Evolutionary conservation across 2,797 vertebrate genomes (phyloP), one percentile per base, ranked within the genome.

Genomic region (Lutjanus campechanus): DNA sequence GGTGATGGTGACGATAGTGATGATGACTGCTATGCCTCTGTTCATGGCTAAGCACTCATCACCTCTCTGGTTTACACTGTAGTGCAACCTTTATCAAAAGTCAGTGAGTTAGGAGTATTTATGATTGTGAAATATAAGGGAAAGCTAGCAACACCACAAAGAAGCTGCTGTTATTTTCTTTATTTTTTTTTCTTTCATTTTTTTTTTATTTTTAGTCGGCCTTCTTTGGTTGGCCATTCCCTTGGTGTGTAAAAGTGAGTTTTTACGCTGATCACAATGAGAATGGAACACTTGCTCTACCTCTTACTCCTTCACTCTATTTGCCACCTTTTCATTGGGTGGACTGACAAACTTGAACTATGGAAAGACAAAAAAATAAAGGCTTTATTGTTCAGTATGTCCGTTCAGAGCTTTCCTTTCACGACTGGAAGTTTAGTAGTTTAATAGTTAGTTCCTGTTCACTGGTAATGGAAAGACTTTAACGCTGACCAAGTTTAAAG

Each of bases 281-380:
- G 91, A 93, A 92, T 93, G 93, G 93, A 93, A 93, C 92, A 94
- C 92, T 93, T 92, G 91, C 93, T 94, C 94, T 95, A 95, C 94
- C 94, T 95, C 93, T 92, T 92, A 92, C 90, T 94, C 88, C 91
- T 95, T 93, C 91, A 91, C 92, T 94, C 90, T 92, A 77, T 91
- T 90, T 74, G 75, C 89, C 93, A 89, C 94, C 92, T 84, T 78
- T 85, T 93, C 82, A 85, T 84, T 86, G 73, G 89, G 92, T 94
- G 91, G 82, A 92, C 87, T 91, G 93, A 94, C 91, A 92, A 93
- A 95, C 93, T 95, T 95, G 94, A 95, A 94, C 91, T 93, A 88
- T 92, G 88, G 90, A 93, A 94, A 93, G 88, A 93, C 87, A 92
- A 90, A 91, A 86, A 93, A 94, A 93, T 95, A 95, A 95, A 94